Evolutionary conservation across 2,113 vertebrate species (phyloP).

Genomic region (Vicugna pacos): DNA sequence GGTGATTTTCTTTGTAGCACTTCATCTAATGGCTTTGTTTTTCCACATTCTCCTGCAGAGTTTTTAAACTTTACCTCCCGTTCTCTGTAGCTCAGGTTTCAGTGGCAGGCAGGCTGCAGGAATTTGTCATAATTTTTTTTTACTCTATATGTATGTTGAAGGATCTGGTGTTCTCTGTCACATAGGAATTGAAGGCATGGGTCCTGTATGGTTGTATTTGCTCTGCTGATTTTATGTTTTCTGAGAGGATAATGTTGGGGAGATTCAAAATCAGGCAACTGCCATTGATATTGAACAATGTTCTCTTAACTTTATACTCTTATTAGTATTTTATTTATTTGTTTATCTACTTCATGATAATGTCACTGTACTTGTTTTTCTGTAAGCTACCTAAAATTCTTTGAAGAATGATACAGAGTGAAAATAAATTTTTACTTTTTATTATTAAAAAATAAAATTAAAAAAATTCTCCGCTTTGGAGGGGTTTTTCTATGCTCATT

Average conservation of each 20-base stretch:
- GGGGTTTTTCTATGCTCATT: neutral
- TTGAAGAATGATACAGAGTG: neutral
- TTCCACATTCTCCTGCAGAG: neutral
- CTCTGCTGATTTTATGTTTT: neutral
- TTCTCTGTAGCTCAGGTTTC: neutral
- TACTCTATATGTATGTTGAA: neutral
- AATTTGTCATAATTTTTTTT: neutral
- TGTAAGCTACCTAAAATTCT: neutral
- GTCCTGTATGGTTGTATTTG: neutral
- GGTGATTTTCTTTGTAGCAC: neutral
- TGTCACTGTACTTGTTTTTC: neutral
- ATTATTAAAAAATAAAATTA: neutral
- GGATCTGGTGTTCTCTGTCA: neutral
- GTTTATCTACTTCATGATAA: neutral
- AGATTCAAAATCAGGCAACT: neutral
- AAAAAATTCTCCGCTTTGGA: neutral
- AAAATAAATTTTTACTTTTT: slow-evolving; percentile 33
- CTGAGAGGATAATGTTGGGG: neutral
- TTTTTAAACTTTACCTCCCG: neutral
- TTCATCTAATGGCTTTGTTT: neutral
- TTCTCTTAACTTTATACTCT: neutral
- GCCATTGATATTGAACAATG: neutral
- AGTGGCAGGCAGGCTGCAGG: neutral
- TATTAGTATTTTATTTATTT: neutral
- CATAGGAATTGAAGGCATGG: neutral